Evolutionary conservation across 2,113 vertebrate genomes (phyloP).

Genomic region (Lichenostomus cassidix): DNA sequence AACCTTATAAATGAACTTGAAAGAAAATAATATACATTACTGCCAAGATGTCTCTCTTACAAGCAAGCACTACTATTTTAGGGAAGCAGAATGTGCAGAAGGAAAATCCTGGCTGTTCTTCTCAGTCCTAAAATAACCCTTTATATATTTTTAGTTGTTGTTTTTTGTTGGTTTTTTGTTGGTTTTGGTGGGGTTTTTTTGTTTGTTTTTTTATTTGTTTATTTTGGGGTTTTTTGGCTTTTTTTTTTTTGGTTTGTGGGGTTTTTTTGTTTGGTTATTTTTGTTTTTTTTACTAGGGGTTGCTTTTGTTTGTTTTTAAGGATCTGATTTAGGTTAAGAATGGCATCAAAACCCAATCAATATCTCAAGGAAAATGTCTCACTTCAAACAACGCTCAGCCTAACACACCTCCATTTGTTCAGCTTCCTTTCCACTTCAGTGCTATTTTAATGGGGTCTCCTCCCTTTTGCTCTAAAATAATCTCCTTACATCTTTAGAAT

Average conservation of each 20-base stretch:
- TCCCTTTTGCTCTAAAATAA: conserved; percentile 55
- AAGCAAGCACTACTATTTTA: conserved; percentile 1
- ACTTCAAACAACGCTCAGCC: conserved; percentile 24
- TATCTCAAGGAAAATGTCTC: conserved; percentile 42
- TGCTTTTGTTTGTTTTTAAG: conserved; percentile 24
- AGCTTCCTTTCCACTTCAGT: conserved; percentile 38
- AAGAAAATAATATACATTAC: conserved; percentile 41
- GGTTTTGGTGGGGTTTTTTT: neutral
- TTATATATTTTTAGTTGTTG: neutral
- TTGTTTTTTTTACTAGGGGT: neutral
- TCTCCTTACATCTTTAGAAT: conserved; percentile 54
- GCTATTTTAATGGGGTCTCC: conserved; percentile 48
- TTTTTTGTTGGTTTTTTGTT: neutral
- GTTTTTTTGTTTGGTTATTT: neutral
- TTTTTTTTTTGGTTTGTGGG: too few relatives aligned
- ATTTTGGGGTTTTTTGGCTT: neutral
- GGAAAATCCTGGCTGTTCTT: conserved; percentile 30
- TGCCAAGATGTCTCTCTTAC: conserved; percentile 25
- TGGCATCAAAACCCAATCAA: conserved; percentile 9
- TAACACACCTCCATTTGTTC: conserved; percentile 37
- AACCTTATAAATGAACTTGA: conserved; percentile 51
- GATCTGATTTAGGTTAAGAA: conserved; percentile 53
- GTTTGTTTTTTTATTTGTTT: neutral
- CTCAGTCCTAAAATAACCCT: conserved; percentile 14
- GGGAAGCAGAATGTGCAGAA: neutral